These are phyloP conservation scores for Acanthosepion lycidas DNA, from an alignment of 2,888 invertebrate species.

Conservation along the genomic window DNA sequence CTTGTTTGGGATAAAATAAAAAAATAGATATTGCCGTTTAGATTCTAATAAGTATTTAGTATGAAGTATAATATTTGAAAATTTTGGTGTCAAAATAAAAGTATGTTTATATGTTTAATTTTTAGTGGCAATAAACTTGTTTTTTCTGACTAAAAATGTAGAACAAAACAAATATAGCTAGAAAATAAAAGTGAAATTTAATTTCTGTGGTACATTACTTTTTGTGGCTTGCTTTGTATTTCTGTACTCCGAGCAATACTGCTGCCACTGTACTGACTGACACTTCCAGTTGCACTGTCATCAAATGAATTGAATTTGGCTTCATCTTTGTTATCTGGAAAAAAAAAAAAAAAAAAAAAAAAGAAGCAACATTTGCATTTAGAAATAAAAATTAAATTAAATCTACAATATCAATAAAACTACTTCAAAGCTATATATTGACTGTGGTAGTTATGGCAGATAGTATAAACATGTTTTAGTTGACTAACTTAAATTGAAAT, in stretches of 20 bases:
- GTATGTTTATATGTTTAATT: too few relatives aligned
- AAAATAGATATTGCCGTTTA: too few relatives aligned
- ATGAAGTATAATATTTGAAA: too few relatives aligned
- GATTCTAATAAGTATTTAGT: too few relatives aligned
- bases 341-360: not conserved
- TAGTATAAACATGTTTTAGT: too few relatives aligned
- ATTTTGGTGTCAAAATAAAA: too few relatives aligned
- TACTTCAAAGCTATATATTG: not conserved
- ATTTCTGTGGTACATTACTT: not conserved
- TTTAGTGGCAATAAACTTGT: too few relatives aligned
- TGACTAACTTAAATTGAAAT: too few relatives aligned
- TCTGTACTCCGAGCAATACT: not conserved
- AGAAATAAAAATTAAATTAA: not conserved
- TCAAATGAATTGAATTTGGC: conserved; percentile 33
- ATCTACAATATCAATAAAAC: not conserved
- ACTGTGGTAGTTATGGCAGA: not conserved
- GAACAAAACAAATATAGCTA: not conserved
- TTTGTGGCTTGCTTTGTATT: not conserved
- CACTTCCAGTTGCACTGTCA: conserved; percentile 17
- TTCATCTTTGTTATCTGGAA: conserved; percentile 8
- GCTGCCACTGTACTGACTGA: conserved; percentile 2
- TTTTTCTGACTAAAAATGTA: too few relatives aligned
- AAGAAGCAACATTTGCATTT: not conserved
- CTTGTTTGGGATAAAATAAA: too few relatives aligned
- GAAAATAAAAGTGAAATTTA: not conserved